Conservation (phyloP, 1,140 invertebrate species). For the Carposina sasakii region DNA sequence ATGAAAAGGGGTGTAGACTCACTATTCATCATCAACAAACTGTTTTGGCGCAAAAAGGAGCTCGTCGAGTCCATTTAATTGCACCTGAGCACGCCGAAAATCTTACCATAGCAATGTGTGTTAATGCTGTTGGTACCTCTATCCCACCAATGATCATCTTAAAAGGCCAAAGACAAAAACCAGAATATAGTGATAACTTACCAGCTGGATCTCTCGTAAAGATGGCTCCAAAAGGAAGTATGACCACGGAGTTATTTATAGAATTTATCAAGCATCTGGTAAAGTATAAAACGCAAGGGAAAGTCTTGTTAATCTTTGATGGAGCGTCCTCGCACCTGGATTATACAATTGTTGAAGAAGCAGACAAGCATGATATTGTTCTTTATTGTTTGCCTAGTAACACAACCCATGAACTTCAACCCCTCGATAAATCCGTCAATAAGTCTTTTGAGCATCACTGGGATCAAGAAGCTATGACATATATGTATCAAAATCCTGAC, state of each 20-base stretch:
- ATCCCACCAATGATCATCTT: conserved; percentile 42
- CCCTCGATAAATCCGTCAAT: conserved; percentile 41
- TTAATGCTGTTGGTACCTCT: conserved; percentile 16
- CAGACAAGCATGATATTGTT: conserved; percentile 27
- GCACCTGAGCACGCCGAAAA: conserved; percentile 43
- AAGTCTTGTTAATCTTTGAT: conserved; percentile 40
- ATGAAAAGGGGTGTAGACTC: conserved; percentile 58
- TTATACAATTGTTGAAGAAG: conserved; percentile 30
- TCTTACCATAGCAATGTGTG: conserved; percentile 44
- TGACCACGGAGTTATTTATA: conserved; percentile 35
- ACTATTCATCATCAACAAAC: conserved; percentile 43
- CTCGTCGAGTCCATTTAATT: conserved; percentile 41
- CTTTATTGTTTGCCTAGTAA: conserved; percentile 41
- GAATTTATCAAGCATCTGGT: conserved; percentile 35
- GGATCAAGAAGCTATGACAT: conserved; percentile 22
- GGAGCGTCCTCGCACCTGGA: conserved; percentile 35
- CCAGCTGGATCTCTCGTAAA: conserved; percentile 22
- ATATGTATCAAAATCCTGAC: background rate
- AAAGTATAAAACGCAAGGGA: conserved; percentile 24
- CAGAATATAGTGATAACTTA: conserved; percentile 24
- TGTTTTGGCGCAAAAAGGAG: conserved; percentile 45
- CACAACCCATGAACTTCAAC: conserved; percentile 26
- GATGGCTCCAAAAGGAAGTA: conserved; percentile 36
- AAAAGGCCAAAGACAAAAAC: conserved; percentile 30
- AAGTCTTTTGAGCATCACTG: conserved; percentile 39